phyloP scores from a whole-genome alignment of 2,888 invertebrate species.

The Steinernema scapterisci region DNA sequence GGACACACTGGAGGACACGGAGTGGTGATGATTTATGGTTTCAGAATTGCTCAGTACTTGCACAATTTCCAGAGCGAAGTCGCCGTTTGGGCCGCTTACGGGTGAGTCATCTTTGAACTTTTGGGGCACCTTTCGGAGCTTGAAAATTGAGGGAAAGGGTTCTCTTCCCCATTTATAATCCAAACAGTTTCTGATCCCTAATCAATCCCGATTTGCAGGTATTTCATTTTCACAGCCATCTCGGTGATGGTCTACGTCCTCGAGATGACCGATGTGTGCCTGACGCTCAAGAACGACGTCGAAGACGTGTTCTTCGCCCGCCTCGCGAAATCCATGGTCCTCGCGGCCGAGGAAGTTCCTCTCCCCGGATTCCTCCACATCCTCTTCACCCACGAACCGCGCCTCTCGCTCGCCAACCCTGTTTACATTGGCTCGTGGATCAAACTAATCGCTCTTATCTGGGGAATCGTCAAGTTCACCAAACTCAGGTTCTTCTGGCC shows the following conservation, averaged over 20 bases:
- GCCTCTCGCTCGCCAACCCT: constrained; percentile 61
- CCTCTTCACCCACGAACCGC: constrained; percentile 65
- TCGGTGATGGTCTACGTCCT: constrained; percentile 64
- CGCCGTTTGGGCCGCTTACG: constrained; percentile 52
- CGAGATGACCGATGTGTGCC: constrained; percentile 66
- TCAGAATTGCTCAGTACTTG: constrained; percentile 60
- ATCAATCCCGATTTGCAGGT: constrained; percentile 44
- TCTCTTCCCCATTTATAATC: too few relatives aligned
- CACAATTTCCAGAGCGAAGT: constrained; percentile 59
- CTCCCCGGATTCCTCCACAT: constrained; percentile 63
- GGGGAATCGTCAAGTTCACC: constrained; percentile 67
- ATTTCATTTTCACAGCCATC: constrained; percentile 66
- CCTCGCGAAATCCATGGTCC: constrained; percentile 66
- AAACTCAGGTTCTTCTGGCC: constrained; percentile 68
- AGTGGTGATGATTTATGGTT: constrained; percentile 18
- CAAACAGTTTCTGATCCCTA: too few relatives aligned
- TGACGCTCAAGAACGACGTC: constrained; percentile 66
- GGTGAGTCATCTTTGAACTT: constrained; percentile 3
- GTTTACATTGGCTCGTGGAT: constrained; percentile 55
- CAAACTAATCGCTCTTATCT: constrained; percentile 63
- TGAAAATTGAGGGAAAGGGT: too few relatives aligned
- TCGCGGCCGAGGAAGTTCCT: constrained; percentile 66
- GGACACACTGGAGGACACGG: constrained; percentile 10
- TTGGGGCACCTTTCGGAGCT: too few relatives aligned
- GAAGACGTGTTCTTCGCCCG: constrained; percentile 65